Percentiles rank a stretch among this genome's conserved stretches.
These are phyloP conservation scores for Sebastes taczanowskii DNA, from an alignment of 2,797 vertebrate species.

Conservation along the genomic window DNA sequence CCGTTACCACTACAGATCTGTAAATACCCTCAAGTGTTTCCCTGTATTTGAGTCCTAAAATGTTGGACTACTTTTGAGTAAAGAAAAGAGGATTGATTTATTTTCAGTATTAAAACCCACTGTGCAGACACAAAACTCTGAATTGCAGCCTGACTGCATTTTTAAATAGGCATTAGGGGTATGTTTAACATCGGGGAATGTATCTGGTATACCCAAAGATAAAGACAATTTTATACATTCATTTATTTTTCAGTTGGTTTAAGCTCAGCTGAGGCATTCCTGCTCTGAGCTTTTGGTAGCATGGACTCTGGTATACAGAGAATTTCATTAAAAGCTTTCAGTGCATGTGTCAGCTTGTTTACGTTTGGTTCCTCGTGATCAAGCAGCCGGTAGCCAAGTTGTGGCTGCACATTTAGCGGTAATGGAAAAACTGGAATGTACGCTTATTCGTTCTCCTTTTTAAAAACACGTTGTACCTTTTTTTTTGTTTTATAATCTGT, in stretches of 20 bases:
- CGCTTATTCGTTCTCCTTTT: conserved; percentile 9
- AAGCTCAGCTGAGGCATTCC: conserved; percentile 7
- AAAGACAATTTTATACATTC: conserved; percentile 12
- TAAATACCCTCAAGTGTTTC: not conserved
- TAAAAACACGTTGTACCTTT: not conserved
- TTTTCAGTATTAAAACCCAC: not conserved
- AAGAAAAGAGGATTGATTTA: not conserved
- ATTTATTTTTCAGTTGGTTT: not conserved
- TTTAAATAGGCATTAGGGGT: conserved; percentile 21
- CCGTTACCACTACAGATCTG: not conserved
- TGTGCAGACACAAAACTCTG: conserved; percentile 14
- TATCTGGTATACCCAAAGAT: conserved; percentile 58
- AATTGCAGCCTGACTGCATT: conserved; percentile 35
- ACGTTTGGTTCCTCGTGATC: not conserved
- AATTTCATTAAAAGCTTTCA: conserved; percentile 13
- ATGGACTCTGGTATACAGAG: not conserved
- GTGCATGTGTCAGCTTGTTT: conserved; percentile 23
- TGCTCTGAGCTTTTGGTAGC: conserved; percentile 22
- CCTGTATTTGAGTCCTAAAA: not conserved
- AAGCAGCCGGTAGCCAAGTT: conserved; percentile 14
- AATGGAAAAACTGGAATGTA: conserved; percentile 19
- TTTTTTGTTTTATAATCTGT: not conserved
- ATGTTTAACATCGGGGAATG: conserved; percentile 52
- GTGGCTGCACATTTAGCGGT: conserved; percentile 10
- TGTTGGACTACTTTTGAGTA: not conserved